Evolutionary conservation across 2,888 invertebrate species (phyloP).

Genomic region (Frankliniella fusca): DNA sequence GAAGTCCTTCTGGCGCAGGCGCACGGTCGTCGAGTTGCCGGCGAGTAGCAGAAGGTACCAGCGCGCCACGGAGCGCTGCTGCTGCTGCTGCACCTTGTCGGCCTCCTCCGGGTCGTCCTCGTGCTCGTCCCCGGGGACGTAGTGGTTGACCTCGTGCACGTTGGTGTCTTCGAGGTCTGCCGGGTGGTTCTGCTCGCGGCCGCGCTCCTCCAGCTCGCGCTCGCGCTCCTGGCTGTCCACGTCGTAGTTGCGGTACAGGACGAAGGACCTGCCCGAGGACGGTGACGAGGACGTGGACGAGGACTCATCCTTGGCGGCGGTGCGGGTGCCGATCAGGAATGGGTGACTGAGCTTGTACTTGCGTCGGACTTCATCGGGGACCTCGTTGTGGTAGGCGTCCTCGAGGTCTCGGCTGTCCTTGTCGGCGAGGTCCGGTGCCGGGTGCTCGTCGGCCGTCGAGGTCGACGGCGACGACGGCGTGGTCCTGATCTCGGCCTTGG

Average conservation of each 20-base stretch:
- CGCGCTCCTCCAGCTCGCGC: constrained; percentile 37
- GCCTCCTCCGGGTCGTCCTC: constrained; percentile 33
- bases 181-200: not conserved
- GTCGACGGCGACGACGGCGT: constrained; percentile 29
- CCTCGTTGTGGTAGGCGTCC: not conserved
- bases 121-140: constrained; percentile 37
- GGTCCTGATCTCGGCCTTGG: not conserved
- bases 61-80: constrained; percentile 33
- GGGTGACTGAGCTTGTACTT: not conserved
- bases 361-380: not conserved
- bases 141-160: constrained; percentile 37
- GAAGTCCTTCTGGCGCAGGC: constrained; percentile 43
- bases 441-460: constrained; percentile 24
- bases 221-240: constrained; percentile 42
- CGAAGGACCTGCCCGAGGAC: constrained; percentile 39
- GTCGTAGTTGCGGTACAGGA: constrained; percentile 36
- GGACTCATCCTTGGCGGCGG: not conserved
- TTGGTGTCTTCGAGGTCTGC: constrained; percentile 38
- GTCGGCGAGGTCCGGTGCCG: not conserved
- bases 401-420: not conserved
- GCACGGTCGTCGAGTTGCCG: constrained; percentile 44
- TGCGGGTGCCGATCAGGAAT: not conserved
- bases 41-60: constrained; percentile 43
- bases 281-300: constrained; percentile 38
- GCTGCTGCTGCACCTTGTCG: constrained; percentile 31